These are phyloP conservation scores for Vandiemenella viatica DNA, from an alignment of 2,888 invertebrate genomes.

Conservation along the genomic window DNA sequence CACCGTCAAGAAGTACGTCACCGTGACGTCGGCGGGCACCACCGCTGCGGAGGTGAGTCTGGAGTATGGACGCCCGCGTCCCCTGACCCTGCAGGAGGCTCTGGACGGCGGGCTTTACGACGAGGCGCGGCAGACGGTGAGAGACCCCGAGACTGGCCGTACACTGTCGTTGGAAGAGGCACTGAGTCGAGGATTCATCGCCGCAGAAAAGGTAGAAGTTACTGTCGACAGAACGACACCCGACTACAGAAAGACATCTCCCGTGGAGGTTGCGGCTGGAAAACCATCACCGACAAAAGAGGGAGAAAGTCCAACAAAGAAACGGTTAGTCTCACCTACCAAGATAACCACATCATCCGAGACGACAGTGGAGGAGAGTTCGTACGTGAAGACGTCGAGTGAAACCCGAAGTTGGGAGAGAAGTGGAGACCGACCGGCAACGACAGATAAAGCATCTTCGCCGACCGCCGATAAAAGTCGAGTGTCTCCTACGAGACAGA, in stretches of 20 bases:
- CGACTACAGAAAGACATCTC: background rate
- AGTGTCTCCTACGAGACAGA: slow-evolving; percentile 5
- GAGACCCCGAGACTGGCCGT: slow-evolving; percentile 26
- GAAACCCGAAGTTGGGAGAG: too few relatives aligned
- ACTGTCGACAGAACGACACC: too few relatives aligned
- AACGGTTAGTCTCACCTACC: too few relatives aligned
- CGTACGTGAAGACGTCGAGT: too few relatives aligned
- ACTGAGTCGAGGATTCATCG: slow-evolving; percentile 21
- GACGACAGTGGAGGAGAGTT: too few relatives aligned
- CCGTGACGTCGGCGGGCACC: slow-evolving; percentile 50
- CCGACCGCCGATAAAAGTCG: too few relatives aligned
- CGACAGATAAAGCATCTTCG: too few relatives aligned
- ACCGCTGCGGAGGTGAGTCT: slow-evolving; percentile 18
- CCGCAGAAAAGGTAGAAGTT: too few relatives aligned
- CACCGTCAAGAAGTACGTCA: slow-evolving; percentile 67
- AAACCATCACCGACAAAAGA: background rate
- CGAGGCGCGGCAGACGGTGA: slow-evolving; percentile 55
- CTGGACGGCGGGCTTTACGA: slow-evolving; percentile 64
- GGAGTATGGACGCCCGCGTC: slow-evolving; percentile 35
- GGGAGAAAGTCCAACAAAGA: too few relatives aligned
- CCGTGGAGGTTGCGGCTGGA: background rate
- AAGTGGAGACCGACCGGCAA: too few relatives aligned
- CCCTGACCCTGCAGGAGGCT: slow-evolving; percentile 67
- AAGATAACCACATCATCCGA: too few relatives aligned
- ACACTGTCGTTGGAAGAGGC: slow-evolving; percentile 26